Evolutionary conservation across 2,113 vertebrate genomes (phyloP), one percentile per base, ranked within the genome.

Genomic region (Lasiurus borealis): DNA sequence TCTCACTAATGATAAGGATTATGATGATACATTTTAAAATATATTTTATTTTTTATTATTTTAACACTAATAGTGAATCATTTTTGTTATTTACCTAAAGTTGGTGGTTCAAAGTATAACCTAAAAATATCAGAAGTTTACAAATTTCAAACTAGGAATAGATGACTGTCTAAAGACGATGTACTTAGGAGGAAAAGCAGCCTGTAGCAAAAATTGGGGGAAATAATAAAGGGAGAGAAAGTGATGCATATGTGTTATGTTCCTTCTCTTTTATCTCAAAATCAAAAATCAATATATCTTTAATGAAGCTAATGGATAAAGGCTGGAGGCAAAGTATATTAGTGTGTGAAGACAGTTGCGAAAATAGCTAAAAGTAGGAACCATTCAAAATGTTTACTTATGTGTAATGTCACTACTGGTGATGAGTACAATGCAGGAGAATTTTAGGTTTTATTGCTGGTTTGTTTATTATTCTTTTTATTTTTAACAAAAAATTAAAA

Each of bases 21-120:
- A 40, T 81, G 23, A n/a, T 31, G 46, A 21, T 50, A 10, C 5
- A 36, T 77, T 84, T 69, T 31, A 77, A 94, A 36, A 8, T 36
- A 31, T 36, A 90, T 12, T 89, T 84, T 69, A 59, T 21, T 54
- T 94, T 94, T 89, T 90, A 40, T 80, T 69, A 54, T 69, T 69
- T 93, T 86, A 59, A 85, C 21, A 52, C 52, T 68, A 69, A 16
- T 27, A 9, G 18, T 69, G 8, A 83, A 16, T 75, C 12, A 52
- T 64, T 59, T 88, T 50, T 88, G 72, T 82, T n/a, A 50, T 69
- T 50, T 68, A 85, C 59, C n/a, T 59, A 29, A 69, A 31, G 31
- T 23, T 36, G 16, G 19, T 72, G 25, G 16, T 78, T 72, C 25
- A 31, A 18, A 48, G 36, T 54, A 62, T 62, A 59, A 1, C 19